Evolutionary conservation across 2,888 invertebrate species (phyloP), one percentile per base, ranked within the genome.

Genomic region (Caradrina kadenii): DNA sequence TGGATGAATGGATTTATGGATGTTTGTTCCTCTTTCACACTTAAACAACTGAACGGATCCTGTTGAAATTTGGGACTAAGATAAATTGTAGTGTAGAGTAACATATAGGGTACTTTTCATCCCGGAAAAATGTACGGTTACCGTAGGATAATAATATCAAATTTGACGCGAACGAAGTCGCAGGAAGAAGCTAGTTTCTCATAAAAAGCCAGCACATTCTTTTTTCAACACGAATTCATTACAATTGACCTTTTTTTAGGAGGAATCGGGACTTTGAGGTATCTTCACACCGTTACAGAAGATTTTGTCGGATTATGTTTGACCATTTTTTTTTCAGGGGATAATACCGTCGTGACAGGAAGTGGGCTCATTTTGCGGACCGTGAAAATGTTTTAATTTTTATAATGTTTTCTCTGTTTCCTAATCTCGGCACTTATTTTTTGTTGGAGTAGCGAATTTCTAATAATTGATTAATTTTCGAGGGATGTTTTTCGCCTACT

Each of bases 201-300:
- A 3, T 48, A 60, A 60, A 76, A 73, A 42, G 58, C 31, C 13
- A 1, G 15, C 64, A 17, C 26, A 39, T 56, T 69, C 45, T 75
- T 35, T 64, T 62, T 26, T 31, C 39, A 2, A 48, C 59, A 49
- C 31, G 19, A 60, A 60, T 67, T 64, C 26, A 52, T 62, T 67
- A 63, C 62, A 62, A 63, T 61, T 79, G 65, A 56, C 62, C 69
- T 65, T 79, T 80, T 79, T 61, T 49, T 60, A 70, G 73, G 42
- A 61, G 52, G 53, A 62, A 69, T 67, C 62, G 22, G 63, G 58
- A 79, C 63, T 64, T 81, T 78, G 52, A 53, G 65, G 73, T 68
- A 79, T 82, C 54, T 72, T 75, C 62, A 69, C 79, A 60, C 80
- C 82, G 62, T 79, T 72, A 63, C 49, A 79, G 55, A 63, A 82